Base-by-base conservation (phyloP, 2,113 vertebrate genomes). In the Notechis scutatus region DNA sequence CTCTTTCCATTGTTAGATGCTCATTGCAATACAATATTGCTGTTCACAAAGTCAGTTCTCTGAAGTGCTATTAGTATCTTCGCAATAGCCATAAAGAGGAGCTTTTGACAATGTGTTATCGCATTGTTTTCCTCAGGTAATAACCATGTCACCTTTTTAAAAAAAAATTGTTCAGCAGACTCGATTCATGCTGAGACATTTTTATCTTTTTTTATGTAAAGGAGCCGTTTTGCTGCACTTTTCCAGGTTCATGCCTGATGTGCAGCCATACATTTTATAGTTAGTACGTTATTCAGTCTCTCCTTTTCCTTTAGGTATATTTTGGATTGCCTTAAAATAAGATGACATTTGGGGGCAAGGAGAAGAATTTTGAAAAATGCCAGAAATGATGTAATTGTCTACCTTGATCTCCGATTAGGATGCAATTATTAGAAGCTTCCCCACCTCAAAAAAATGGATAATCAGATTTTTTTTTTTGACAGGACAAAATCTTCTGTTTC, bases 171-270 rank as follows among this genome's bases (percentile, higher is more conserved):
- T 42, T n/a, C 15, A 50, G 87, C 91, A 8, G 52, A 91, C 61
- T 93, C 93, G 94, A 47, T 95, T 94, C 94, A 94, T 94, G 93
- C 91, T 85, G 59, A 93, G 94, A 96, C 93, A 1, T 74, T 55
- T 39, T 93, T 69, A 64, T 93, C 39, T 57, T 94, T 81, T 50
- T 26, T 93, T 55, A 47, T 90, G 55, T 74, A 91, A 91, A 88
- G 92, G 92, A 47, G 50, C 18, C 81, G 69, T 91, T 0, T 61
- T 92, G 88, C 93, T 94, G 90, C 93, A 93, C 93, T 92, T 87
- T 86, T 91, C 81, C 55, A 45, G 87, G n/a, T n/a, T 81, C 0
- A 0, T 92, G 91, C 92, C 87, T 87, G 5, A 64, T 94, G 88
- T 90, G 87, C 94, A 56, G 88, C 54, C 57, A 47, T 34, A 92